Base-by-base conservation (phyloP, 2,888 invertebrate species). In the Tupiocoris notatus region DNA sequence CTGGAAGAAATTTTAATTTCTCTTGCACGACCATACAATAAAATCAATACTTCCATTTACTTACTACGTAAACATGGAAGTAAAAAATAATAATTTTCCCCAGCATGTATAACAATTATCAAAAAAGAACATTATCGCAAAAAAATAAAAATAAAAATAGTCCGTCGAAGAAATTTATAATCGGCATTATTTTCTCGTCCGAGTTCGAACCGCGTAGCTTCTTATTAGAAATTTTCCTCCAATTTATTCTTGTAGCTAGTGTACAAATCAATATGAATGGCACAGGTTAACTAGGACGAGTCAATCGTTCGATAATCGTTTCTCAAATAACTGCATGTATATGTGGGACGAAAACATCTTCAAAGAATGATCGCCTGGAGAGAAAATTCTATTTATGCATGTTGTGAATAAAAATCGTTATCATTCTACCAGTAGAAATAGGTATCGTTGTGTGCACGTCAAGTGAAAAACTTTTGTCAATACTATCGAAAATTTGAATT, bases 331-430 rank as follows among this genome's bases (percentile, higher is more conserved):
- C 18, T 68, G 70, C 70, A 70, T 70, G 70, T 70, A 59, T 23
- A 22, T 58, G 70, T 70, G 67, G 57, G 59, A 58, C 22, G 61
- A 70, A 6, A 18, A 59, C 58, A 70, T 24, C 58, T 58, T 59
- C 7, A 17, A 70, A 70, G 70, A 70, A 70, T 70, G 70, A 70
- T 20, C 70, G 70, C 70, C 70, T 70, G 70, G 61, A 67, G 56
- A 39, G 39, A 39, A 39, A 39, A 39, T 39, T 39, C 39, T 57
- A 25, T 56, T 54, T 56, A 54, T 67, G 67, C 67, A 67, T 67
- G 67, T 22, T 57, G 39, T 57, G 12, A 67, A 67, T 2, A 17
- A 0, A 67, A 39, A 7, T 39, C 39, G 3, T 7, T 39, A 39
- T 9, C 16, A 20, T 20, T 56, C 16, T 20, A 22, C 56, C 18